phyloP scores from a whole-genome alignment of 2,888 invertebrate species.

The Tenthredo livida region DNA sequence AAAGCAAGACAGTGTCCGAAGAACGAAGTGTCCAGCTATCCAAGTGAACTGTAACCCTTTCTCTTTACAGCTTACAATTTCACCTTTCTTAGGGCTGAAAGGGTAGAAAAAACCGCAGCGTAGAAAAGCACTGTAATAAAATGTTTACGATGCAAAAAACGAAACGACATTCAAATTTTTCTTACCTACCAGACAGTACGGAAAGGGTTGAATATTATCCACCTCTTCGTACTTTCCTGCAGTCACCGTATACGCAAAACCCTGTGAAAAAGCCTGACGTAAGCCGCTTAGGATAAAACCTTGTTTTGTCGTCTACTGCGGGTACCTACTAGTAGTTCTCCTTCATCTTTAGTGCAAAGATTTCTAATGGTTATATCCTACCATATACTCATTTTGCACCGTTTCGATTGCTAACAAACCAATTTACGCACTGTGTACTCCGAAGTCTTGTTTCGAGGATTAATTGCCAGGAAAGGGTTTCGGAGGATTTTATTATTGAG shows the following conservation, averaged over 20 bases:
- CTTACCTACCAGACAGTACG: neutral
- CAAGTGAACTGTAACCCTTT: conserved; percentile 41
- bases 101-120: conserved; percentile 50
- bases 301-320: neutral
- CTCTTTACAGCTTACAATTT: conserved; percentile 25
- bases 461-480: neutral
- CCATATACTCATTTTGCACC: neutral
- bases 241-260: conserved; percentile 34
- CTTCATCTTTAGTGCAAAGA: neutral
- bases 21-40: neutral
- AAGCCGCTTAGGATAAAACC: conserved; percentile 46
- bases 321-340: neutral
- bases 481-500: neutral
- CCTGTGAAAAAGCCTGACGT: conserved; percentile 42
- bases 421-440: neutral
- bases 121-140: conserved; percentile 25
- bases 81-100: conserved; percentile 46
- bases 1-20: conserved; percentile 7
- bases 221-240: neutral
- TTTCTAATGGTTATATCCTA: neutral
- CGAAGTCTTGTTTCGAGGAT: neutral
- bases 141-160: conserved; percentile 12
- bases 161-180: conserved; percentile 6
- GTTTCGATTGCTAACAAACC: neutral
- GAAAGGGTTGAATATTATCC: conserved; percentile 36